A percentile compares a stretch with the other conserved stretches of the same genome.
Evolutionary conservation across 1,140 invertebrate genomes (phyloP).

Genomic region (Calycopis cecrops): DNA sequence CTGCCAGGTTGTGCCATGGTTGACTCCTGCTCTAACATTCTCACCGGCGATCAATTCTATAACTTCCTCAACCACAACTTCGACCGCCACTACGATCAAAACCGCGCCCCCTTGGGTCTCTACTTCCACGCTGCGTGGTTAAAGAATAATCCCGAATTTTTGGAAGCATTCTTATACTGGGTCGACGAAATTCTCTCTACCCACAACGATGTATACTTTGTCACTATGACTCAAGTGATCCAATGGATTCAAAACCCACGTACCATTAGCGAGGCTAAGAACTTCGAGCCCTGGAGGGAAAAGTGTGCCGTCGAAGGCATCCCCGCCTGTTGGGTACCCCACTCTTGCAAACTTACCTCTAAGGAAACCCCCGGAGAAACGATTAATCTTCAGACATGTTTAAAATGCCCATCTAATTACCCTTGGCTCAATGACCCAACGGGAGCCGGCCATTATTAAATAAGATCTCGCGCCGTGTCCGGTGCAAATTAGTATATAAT

Average conservation of each 20-base stretch:
- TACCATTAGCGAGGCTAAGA: slow-evolving; percentile 89
- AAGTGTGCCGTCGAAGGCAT: slow-evolving; percentile 89
- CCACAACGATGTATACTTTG: slow-evolving; percentile 96
- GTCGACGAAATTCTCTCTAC: slow-evolving; percentile 92
- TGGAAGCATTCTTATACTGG: slow-evolving; percentile 95
- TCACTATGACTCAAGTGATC: slow-evolving; percentile 97
- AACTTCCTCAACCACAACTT: slow-evolving; percentile 98
- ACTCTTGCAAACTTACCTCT: slow-evolving; percentile 91
- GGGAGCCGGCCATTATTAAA: slow-evolving; percentile 92
- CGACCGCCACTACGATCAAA: slow-evolving; percentile 95
- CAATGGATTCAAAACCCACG: slow-evolving; percentile 97
- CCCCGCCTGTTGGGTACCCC: slow-evolving; percentile 90
- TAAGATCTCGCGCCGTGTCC: slow-evolving; percentile 66
- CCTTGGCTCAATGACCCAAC: slow-evolving; percentile 96
- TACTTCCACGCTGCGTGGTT: slow-evolving; percentile 98
- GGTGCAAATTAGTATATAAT: slow-evolving; percentile 64
- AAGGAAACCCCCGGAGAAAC: slow-evolving; percentile 95
- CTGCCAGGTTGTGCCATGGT: slow-evolving; percentile 97
- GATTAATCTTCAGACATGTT: slow-evolving; percentile 93
- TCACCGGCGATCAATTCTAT: slow-evolving; percentile 95
- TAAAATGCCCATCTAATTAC: slow-evolving; percentile 94
- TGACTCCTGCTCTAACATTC: slow-evolving; percentile 95
- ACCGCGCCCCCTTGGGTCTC: slow-evolving; percentile 93
- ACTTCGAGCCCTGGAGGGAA: slow-evolving; percentile 95
- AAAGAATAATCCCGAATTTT: slow-evolving; percentile 94